Percentiles rank a stretch among this genome's conserved stretches.
phyloP scores from a whole-genome alignment of 2,888 invertebrate genomes.

The Lycia hirtaria region DNA sequence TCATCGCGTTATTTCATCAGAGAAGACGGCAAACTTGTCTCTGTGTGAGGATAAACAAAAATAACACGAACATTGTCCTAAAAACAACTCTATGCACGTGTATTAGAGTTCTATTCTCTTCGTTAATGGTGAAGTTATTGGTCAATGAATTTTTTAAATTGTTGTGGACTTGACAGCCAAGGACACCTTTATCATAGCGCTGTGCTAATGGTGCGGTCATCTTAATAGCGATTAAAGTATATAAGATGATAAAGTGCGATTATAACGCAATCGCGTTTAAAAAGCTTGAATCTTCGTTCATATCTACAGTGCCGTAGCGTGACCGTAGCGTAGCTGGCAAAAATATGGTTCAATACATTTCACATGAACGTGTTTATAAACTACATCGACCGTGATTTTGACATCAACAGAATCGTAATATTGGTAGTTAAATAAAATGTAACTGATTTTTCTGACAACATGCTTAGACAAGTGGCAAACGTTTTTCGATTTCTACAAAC shows the following conservation, averaged over 20 bases:
- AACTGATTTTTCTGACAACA: no score
- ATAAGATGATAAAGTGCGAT: no score
- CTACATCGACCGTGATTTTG: no score
- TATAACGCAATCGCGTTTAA: no score
- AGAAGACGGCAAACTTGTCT: slow-evolving; percentile 10
- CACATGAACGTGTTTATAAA: no score
- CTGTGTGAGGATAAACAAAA: slow-evolving; percentile 2
- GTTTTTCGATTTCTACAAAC: no score
- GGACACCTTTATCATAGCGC: neutral
- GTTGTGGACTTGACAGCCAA: neutral
- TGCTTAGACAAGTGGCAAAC: no score
- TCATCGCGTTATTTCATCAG: slow-evolving; percentile 24
- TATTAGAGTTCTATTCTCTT: neutral
- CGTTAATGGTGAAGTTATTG: neutral
- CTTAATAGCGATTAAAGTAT: neutral
- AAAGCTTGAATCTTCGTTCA: neutral
- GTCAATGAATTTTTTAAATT: neutral
- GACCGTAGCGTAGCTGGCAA: no score
- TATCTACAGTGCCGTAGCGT: neutral
- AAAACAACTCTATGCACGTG: neutral
- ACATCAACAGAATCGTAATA: no score
- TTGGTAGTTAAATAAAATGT: no score
- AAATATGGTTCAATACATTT: no score
- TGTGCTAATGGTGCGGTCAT: neutral
- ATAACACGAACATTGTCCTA: neutral